Base-by-base conservation (phyloP, 2,888 invertebrate species). In the Ochropleura leucogaster region DNA sequence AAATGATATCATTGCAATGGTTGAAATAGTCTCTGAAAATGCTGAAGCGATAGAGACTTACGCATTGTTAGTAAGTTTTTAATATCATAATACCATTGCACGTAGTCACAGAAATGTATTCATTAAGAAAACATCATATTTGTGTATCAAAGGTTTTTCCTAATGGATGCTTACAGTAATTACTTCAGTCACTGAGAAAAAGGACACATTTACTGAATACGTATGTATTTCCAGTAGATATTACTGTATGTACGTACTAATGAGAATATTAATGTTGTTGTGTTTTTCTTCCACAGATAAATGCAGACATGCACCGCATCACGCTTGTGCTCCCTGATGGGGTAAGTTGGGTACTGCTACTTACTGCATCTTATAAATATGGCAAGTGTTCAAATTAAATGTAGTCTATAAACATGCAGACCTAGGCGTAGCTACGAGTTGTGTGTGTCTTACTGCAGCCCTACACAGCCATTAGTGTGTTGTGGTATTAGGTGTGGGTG, bases 271-370 rank as follows among this genome's bases (percentile, higher is more conserved):
- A 47, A 16, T 4, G 44, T 51, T 5, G 59, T 47, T 30, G 14
- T 40, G 14, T 51, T 14, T 59, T 60, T 68, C 18, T 40, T 20
- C 69, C 53, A n/a, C 85, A 82, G 82, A 82, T 82, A 82, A 82
- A 82, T 82, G 82, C 82, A 82, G 82, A 85, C 85, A 82, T 82
- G 82, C 82, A 82, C 82, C 82, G 85, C 82, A 82, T 59, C 82
- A 82, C 85, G 82, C 82, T 82, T 72, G 20, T 85, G 82, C 82
- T 82, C 82, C 82, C 82, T 85, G 85, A 82, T 70, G 82, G 82
- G 82, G 82, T 82, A 42, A 85, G 82, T 63, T 4, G 16, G 30
- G 47, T 30, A 16, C 8, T 16, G 8, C 30, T 30, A 30, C 30
- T 30, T 30, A 30, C 30, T 30, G 30, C 30, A 30, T 30, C 30